Evolutionary conservation across 2,888 invertebrate species (phyloP).

Genomic region (Acronicta psi): DNA sequence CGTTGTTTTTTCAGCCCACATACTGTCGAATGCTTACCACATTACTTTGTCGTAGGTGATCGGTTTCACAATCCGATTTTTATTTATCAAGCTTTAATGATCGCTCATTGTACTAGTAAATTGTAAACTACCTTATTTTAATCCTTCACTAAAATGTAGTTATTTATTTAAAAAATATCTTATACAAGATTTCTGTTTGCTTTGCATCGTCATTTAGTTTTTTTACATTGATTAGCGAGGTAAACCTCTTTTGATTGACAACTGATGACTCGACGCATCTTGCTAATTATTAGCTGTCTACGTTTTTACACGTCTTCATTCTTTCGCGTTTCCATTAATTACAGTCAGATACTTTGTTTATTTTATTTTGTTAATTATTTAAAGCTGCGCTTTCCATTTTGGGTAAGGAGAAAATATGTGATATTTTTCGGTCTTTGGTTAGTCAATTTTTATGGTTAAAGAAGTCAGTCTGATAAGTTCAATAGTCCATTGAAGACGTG

Average conservation of each 20-base stretch:
- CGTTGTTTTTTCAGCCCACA: conserved; percentile 55
- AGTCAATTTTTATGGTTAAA: no score
- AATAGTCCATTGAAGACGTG: no score
- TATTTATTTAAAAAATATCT: conserved; percentile 15
- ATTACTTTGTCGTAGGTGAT: conserved; percentile 43
- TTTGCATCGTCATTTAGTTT: conserved; percentile 18
- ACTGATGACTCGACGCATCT: conserved; percentile 12
- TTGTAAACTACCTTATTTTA: conserved; percentile 19
- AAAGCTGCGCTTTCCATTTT: no score
- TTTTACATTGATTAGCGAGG: conserved; percentile 22
- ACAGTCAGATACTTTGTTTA: no score
- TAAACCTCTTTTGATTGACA: conserved; percentile 20
- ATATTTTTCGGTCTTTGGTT: no score
- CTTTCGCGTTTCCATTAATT: no score
- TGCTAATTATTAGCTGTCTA: neutral
- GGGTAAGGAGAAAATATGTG: no score
- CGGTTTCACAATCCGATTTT: conserved; percentile 48
- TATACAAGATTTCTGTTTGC: conserved; percentile 25
- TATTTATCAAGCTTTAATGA: conserved; percentile 27
- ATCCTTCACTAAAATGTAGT: conserved; percentile 36
- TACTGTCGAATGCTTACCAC: conserved; percentile 39
- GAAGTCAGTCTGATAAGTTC: no score
- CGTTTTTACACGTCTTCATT: conserved; percentile 6
- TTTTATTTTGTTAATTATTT: no score
- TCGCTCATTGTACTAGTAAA: neutral